Conservation (phyloP, 2,113 vertebrate species). For the Opisthocomus hoazin region DNA sequence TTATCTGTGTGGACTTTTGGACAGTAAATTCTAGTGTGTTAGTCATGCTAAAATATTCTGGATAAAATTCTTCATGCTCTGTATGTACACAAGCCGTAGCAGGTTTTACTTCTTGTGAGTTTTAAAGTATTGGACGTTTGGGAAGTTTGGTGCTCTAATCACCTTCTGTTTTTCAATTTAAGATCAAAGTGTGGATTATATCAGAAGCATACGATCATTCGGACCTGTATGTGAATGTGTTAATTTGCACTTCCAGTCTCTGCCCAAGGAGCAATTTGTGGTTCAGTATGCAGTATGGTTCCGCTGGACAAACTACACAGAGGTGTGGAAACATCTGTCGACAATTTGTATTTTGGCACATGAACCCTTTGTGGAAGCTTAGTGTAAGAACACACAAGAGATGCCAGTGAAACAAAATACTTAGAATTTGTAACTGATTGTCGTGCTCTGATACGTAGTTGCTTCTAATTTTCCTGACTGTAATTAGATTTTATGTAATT, state of each 20-base stretch:
- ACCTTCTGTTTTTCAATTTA: neutral
- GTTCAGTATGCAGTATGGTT: conserved; percentile 54
- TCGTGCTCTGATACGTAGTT: neutral
- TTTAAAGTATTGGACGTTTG: neutral
- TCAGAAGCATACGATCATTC: conserved; percentile 59
- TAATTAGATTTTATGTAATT: neutral
- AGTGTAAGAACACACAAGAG: neutral
- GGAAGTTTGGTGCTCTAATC: neutral
- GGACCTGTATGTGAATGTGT: conserved; percentile 75
- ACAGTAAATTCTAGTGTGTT: neutral
- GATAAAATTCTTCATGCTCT: neutral
- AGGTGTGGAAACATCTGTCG: conserved; percentile 62
- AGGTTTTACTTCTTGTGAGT: neutral
- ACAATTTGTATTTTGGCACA: neutral
- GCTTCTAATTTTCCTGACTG: neutral
- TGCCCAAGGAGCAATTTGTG: conserved; percentile 57
- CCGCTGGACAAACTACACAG: conserved; percentile 68
- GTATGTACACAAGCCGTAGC: neutral
- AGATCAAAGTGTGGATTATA: conserved; percentile 68
- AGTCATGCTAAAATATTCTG: neutral
- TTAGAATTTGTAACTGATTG: neutral
- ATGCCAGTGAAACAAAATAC: neutral
- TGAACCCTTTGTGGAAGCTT: neutral
- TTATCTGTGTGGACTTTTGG: neutral
- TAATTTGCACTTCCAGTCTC: conserved; percentile 59